phyloP scores from a whole-genome alignment of 2,113 vertebrate species.

The Bubalus kerabau region DNA sequence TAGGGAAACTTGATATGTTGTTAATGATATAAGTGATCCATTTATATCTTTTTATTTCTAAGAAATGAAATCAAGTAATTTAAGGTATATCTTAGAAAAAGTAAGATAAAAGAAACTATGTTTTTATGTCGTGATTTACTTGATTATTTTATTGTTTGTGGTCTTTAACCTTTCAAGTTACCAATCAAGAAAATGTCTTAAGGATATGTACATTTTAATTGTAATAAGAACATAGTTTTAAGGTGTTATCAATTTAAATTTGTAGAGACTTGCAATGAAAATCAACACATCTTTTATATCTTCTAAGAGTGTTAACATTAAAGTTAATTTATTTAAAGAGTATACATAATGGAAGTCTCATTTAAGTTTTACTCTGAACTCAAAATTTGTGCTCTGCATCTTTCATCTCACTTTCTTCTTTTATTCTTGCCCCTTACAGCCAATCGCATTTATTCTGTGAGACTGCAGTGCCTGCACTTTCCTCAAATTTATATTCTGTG shows the following conservation, averaged over 20 bases:
- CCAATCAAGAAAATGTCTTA: slow-evolving; percentile 6
- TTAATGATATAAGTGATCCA: not conserved
- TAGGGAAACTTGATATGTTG: not conserved
- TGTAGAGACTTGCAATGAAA: not conserved
- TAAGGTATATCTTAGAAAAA: not conserved
- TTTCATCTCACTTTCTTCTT: not conserved
- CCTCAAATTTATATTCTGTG: not conserved
- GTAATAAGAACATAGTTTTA: not conserved
- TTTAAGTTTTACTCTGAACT: not conserved
- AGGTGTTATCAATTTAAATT: slow-evolving; percentile 18
- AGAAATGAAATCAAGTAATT: slow-evolving; percentile 9
- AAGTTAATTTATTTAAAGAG: not conserved
- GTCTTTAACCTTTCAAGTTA: not conserved
- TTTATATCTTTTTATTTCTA: not conserved
- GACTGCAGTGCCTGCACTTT: not conserved
- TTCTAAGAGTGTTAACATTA: slow-evolving; percentile 3
- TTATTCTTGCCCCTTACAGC: not conserved
- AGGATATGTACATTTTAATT: not conserved
- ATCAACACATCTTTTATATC: not conserved
- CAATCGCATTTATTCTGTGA: not conserved
- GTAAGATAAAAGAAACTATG: not conserved
- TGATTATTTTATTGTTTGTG: slow-evolving; percentile 9
- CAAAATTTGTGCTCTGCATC: not conserved
- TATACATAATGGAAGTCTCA: not conserved
- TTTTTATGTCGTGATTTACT: not conserved